Percentiles rank a stretch among this genome's conserved stretches.
Conservation (phyloP, 2,797 vertebrate species). For the Fistularia commersonii region DNA sequence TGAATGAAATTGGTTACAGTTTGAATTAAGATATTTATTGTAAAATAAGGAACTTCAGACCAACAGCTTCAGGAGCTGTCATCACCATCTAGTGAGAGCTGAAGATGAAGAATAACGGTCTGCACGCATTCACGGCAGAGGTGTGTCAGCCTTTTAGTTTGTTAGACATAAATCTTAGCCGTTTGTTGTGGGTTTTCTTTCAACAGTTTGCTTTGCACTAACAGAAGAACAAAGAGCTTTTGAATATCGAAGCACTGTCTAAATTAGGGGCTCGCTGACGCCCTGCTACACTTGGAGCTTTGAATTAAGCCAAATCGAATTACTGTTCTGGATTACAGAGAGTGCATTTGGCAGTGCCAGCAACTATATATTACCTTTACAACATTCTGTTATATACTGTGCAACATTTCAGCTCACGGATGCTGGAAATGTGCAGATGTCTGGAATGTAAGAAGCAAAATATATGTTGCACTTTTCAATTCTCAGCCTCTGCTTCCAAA, state of each 20-base stretch:
- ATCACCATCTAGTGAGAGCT: neutral
- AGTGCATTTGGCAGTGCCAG: conserved; percentile 30
- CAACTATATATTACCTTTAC: conserved; percentile 39
- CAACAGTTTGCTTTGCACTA: conserved; percentile 1
- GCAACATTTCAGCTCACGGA: conserved; percentile 20
- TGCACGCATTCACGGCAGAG: neutral
- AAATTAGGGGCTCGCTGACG: conserved; percentile 2
- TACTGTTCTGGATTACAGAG: conserved; percentile 30
- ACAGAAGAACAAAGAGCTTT: conserved; percentile 11
- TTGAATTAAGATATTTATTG: neutral
- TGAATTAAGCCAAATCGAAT: too few species aligned
- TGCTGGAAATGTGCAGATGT: conserved; percentile 12
- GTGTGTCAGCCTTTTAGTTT: too few species aligned
- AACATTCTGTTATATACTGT: conserved; percentile 19
- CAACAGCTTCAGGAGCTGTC: neutral
- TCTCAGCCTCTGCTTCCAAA: neutral
- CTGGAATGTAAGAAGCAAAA: neutral
- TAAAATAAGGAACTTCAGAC: too few species aligned
- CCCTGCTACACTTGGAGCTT: too few species aligned
- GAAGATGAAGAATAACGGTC: conserved; percentile 2
- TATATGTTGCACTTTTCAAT: conserved; percentile 2
- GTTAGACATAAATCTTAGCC: too few species aligned
- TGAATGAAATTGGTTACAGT: neutral
- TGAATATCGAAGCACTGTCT: conserved; percentile 1
- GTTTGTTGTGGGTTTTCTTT: too few species aligned